Percentiles rank a stretch among this genome's conserved stretches.
phyloP scores from a whole-genome alignment of 1,140 invertebrate species.

The Drosophila ohnishii region DNA sequence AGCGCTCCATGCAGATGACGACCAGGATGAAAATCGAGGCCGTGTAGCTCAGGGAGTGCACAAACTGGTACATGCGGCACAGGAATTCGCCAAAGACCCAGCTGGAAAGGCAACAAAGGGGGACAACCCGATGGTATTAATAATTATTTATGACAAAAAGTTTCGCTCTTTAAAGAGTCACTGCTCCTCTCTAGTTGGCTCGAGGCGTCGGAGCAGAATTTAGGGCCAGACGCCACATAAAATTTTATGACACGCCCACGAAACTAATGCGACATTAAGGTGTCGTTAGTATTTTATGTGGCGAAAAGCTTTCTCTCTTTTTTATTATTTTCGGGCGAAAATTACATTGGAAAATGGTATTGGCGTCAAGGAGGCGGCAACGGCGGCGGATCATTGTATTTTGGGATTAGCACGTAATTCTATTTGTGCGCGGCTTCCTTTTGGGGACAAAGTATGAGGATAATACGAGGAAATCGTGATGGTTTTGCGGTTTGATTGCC shows the following conservation, averaged over 20 bases:
- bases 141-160: constrained; percentile 34
- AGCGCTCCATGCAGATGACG: constrained; percentile 92
- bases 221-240: constrained; percentile 36
- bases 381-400: constrained; percentile 52
- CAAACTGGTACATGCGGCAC: constrained; percentile 93
- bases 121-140: constrained; percentile 9
- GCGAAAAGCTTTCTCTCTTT: constrained; percentile 48
- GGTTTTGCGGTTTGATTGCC: constrained; percentile 40
- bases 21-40: constrained; percentile 92
- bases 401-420: constrained; percentile 63
- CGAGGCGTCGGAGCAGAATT: constrained; percentile 17
- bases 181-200: constrained; percentile 3
- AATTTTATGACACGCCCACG: constrained; percentile 56
- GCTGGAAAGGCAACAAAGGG: constrained; percentile 86
- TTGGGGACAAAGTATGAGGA: background rate
- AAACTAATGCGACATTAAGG: constrained; percentile 72
- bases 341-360: constrained; percentile 32
- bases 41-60: constrained; percentile 91
- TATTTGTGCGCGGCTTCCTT: constrained; percentile 19
- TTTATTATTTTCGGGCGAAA: constrained; percentile 40
- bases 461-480: constrained; percentile 34
- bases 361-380: background rate
- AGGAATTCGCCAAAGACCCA: constrained; percentile 91
- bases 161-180: constrained; percentile 24
- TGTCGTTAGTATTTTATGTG: constrained; percentile 65